Percentiles rank a stretch among this genome's conserved stretches.
These are phyloP conservation scores for Nineta flava DNA, from an alignment of 2,888 invertebrate species.

Conservation along the genomic window DNA sequence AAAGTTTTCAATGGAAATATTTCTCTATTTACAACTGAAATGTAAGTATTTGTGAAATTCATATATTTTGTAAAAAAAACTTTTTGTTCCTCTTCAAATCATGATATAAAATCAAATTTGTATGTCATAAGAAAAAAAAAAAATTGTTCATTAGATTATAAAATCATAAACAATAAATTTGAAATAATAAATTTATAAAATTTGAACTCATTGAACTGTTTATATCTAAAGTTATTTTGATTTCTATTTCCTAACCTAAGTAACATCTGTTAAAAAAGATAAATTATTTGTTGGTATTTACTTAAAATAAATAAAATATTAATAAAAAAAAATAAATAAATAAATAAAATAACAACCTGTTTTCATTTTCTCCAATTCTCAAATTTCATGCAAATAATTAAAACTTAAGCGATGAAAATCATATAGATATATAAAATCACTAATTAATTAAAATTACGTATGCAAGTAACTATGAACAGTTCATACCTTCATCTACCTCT, in stretches of 20 bases:
- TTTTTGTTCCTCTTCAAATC: neutral
- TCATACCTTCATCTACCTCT: conserved; percentile 13
- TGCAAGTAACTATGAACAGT: conserved; percentile 2
- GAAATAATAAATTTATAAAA: neutral
- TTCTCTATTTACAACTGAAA: neutral
- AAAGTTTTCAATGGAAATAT: no score
- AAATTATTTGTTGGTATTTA: neutral
- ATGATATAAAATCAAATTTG: neutral
- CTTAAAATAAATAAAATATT: neutral
- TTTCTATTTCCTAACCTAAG: neutral
- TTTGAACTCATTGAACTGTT: neutral
- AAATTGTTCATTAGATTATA: neutral
- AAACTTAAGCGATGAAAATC: neutral
- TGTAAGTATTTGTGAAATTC: neutral
- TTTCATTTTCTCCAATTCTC: no score
- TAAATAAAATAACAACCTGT: no score
- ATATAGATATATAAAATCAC: neutral
- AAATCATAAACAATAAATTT: neutral
- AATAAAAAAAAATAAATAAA: no score
- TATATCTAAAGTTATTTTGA: neutral
- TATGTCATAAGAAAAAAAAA: neutral
- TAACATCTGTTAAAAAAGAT: neutral
- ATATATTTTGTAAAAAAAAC: neutral
- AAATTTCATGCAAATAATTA: neutral
- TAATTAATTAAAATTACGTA: neutral